Evolutionary conservation across 2,113 vertebrate genomes (phyloP), one percentile per base, ranked within the genome.

Genomic region (Eudyptes chrysolophus): DNA sequence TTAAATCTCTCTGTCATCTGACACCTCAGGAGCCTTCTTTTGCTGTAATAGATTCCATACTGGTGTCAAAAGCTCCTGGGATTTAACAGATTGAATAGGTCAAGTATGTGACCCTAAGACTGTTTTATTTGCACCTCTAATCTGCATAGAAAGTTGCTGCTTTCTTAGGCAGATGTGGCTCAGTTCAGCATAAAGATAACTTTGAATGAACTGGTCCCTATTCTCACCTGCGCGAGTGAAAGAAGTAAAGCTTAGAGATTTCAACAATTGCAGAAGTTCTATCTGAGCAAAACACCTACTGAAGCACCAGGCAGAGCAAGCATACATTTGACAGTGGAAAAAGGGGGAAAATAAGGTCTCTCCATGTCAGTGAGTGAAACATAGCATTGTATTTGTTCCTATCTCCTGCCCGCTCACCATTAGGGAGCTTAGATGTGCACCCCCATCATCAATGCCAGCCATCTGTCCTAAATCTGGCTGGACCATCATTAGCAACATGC

Each of bases 11-110:
- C 11, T 77, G 77, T 91, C 61, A 93, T 66, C 49, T 74, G 87
- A 92, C 78, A 89, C 95, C 38, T 87, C 64, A 87, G 40, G 32
- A 92, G 32, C 57, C 69, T 70, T 79, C 49, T 91, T 92, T 95
- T 84, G 49, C 40, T 74, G 12, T 79, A 90, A 94, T 87, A 51
- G 81, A 57, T 86, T 94, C 68, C 84, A 90, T 83, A 75, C 18
- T 84, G 27, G 71, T 62, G 49, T 92, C 61, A 85, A 86, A 66
- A 69, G 55, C n/a, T 96, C 68, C 27, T 66, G 61, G 54, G 57
- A 83, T 77, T 90, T 90, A 96, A 74, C 32, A 92, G 81, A 44
- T 42, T 70, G 34, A 83, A 42, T 42, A 94, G 84, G 84, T 92
- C 84, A 72, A 72, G 54, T 69, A 46, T 91, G 77, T 89, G 84